Conservation (phyloP, 2,888 invertebrate genomes). For the Eremobia ochroleuca region DNA sequence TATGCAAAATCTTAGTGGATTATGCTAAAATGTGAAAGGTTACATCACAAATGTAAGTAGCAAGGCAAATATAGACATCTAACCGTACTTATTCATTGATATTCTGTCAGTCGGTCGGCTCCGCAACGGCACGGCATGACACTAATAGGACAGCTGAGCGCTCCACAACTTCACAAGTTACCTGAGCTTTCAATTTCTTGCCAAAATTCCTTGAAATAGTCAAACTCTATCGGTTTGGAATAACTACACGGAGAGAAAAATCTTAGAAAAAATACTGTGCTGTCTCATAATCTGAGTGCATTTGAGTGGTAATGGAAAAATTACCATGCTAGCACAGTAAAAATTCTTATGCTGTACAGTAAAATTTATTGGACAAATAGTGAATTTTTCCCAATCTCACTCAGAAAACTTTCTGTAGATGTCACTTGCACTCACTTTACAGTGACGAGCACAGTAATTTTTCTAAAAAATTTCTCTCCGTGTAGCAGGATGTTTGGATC, state of each 20-base stretch:
- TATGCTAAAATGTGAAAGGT: neutral
- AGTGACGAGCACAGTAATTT: too few species aligned
- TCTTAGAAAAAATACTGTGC: too few species aligned
- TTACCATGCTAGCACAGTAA: too few species aligned
- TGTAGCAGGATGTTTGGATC: conserved; percentile 23
- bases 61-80: conserved; percentile 7
- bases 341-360: too few species aligned
- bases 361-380: too few species aligned
- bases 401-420: too few species aligned
- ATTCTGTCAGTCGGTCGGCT: conserved; percentile 41
- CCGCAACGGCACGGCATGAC: conserved; percentile 32
- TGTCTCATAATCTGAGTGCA: too few species aligned
- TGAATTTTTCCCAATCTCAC: too few species aligned
- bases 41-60: neutral
- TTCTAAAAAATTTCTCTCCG: too few species aligned
- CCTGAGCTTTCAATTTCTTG: conserved; percentile 40
- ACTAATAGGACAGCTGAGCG: conserved; percentile 55
- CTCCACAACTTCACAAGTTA: conserved; percentile 32
- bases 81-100: conserved; percentile 36
- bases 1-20: neutral
- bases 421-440: too few species aligned
- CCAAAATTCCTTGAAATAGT: conserved; percentile 38
- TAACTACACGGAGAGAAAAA: too few species aligned
- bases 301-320: too few species aligned
- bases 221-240: conserved; percentile 33